Conservation (phyloP, 2,888 invertebrate species). For the Branchipolynoe longqiensis region DNA sequence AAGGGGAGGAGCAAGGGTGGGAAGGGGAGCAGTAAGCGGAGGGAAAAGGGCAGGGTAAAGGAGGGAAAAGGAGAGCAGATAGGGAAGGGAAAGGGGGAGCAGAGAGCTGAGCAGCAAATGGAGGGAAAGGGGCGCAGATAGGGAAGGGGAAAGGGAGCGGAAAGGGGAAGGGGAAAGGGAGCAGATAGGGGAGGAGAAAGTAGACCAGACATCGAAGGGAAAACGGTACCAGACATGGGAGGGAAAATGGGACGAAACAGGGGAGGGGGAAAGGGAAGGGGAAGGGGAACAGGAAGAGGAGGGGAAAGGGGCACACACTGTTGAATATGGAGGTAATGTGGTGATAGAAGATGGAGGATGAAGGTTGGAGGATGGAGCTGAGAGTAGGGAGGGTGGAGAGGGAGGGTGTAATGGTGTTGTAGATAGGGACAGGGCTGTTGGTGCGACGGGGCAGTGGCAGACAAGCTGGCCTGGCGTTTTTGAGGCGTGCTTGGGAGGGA, state of each 20-base stretch:
- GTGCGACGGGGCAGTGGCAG: too few relatives aligned
- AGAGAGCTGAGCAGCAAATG: neutral
- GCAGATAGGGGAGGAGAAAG: too few relatives aligned
- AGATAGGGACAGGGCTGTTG: neutral
- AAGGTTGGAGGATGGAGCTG: neutral
- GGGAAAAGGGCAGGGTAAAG: neutral
- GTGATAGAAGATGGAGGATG: too few relatives aligned
- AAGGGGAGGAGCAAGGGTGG: neutral
- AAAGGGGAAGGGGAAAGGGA: neutral
- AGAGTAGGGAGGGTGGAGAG: neutral
- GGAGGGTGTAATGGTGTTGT: neutral
- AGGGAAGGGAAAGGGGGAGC: neutral
- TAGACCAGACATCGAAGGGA: too few relatives aligned
- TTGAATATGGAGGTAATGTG: neutral
- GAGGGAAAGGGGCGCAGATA: neutral
- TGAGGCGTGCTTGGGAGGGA: too few relatives aligned
- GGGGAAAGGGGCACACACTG: neutral
- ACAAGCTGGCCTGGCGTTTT: too few relatives aligned
- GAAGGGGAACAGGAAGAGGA: neutral
- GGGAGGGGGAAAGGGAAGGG: neutral
- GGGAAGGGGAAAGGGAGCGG: slow-evolving; percentile 2
- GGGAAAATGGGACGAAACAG: neutral
- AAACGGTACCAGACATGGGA: too few relatives aligned
- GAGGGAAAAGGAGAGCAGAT: neutral
- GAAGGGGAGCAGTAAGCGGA: neutral